Base-by-base conservation (phyloP, 1,140 invertebrate species). In the Pseudomyrmex concolor region DNA sequence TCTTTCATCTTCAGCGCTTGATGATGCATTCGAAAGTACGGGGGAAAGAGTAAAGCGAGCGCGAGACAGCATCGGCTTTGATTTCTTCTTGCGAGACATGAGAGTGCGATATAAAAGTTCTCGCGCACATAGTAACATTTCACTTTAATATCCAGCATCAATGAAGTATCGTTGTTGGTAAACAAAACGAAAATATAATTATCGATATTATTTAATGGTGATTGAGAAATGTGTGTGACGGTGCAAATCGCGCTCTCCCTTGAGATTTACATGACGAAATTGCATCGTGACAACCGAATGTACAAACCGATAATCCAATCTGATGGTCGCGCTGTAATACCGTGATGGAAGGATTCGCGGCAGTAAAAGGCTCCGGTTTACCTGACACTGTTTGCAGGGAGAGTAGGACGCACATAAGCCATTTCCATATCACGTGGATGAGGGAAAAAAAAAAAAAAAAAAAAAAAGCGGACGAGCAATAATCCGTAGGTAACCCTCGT, bases 1-100 rank as follows among this genome's bases (percentile, higher is more conserved):
- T 89, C 90, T 90, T 91, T 91, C 89, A 91, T 90, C 90, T 91
- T 90, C 70, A 84, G 25, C 74, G 82, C 86, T 86, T 86, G 87
- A 86, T 87, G 87, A 89, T 83, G 85, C 85, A 77, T 86, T 84
- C 73, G 73, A 89, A 34, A 90, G 68, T 66, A 43, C 60, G 77
- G 76, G 43, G 15, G 48, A 78, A 82, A 48, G 63, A 86, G 68
- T 72, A 55, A 17, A 15, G 43, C 19, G 59, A 55, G 60, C 64
- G 34, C 68, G 57, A 17, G 51, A 22, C 51, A 43, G 7, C 17
- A n/a, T 45, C 15, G 2, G 43, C 45, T 86, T 68, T 71, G 45
- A 72, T 51, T 74, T 15, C 4, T 19, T 45, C 4, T 19, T 45
- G 34, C 55, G 70, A 60, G 25, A 72, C 45, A 48, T n/a, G 59